A percentile compares a stretch with the other conserved stretches of the same genome.
Conservation (phyloP, 2,797 vertebrate species). For the Natrix natrix region DNA sequence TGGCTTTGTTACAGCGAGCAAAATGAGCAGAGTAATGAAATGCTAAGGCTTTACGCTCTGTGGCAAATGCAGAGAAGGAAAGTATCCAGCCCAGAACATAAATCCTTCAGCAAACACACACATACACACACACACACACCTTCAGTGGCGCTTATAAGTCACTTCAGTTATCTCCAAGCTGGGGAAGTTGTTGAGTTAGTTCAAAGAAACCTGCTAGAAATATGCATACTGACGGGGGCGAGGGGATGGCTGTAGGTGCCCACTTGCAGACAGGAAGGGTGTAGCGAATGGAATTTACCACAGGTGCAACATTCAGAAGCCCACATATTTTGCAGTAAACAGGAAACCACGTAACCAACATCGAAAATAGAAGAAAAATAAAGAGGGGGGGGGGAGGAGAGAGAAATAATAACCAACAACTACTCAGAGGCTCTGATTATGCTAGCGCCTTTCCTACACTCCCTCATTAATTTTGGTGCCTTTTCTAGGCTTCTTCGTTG, state of each 20-base stretch:
- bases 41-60: neutral
- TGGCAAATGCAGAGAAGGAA: neutral
- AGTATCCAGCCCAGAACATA: neutral
- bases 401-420: constrained; percentile 26
- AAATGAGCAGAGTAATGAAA: neutral
- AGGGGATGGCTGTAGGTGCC: neutral
- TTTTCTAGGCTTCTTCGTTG: constrained; percentile 33
- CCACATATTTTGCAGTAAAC: constrained; percentile 52
- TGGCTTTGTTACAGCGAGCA: neutral
- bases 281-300: constrained; percentile 1
- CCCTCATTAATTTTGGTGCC: neutral
- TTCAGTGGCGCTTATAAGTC: neutral
- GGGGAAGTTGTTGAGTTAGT: neutral
- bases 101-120: neutral
- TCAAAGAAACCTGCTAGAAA: neutral
- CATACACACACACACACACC: neutral
- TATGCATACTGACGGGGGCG: neutral
- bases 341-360: constrained; percentile 56
- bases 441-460: constrained; percentile 41
- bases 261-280: neutral
- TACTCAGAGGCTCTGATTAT: constrained; percentile 46
- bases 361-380: constrained; percentile 55
- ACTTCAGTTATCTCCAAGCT: neutral
- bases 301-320: constrained; percentile 47
- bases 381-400: neutral